Evolutionary conservation across 2,113 vertebrate genomes (phyloP), one percentile per base, ranked within the genome.

Genomic region (Climacteris rufus): DNA sequence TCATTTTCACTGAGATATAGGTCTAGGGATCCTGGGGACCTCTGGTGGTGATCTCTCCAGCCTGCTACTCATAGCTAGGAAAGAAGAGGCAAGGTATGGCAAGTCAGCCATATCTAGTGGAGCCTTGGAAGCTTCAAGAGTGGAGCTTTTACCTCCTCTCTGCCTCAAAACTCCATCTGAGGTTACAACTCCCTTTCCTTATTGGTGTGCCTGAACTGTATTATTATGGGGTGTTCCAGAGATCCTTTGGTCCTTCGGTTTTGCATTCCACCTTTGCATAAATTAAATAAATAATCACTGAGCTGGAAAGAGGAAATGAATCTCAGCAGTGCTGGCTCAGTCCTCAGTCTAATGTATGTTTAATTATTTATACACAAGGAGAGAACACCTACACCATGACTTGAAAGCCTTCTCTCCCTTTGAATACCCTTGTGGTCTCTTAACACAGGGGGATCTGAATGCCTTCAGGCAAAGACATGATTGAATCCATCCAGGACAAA

Each of bases 241-340:
- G 2, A 0, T 66, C 5, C 33, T 13, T 52, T 4, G 3, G 33
- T 31, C 6, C 2, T 12, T n/a, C n/a, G n/a, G n/a, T n/a, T 61
- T 52, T 57, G 22, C 1, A 23, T 79, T 91, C 40, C 15, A 37
- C 27, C 11, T 78, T 68, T 21, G 7, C 33, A 28, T 27, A 37
- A 78, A 78, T 44, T 52, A 82, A 92, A 42, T 11, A 63, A 84
- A 87, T n/a, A 61, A 15, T 65, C 3, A 3, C 12, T 69, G 86
- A 86, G 30, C 17, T 76, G 57, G 28, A 76, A 91, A 53, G 18
- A 71, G 11, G 24, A 82, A 87, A 82, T 49, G 0, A 84, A 76
- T 82, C 30, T 91, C 49, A 60, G 22, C 6, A 52, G 19, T 23
- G 15, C 16, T 49, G 44, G 4, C 15, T 72, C 20, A 6, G 6